Conservation (phyloP, 2,888 invertebrate species). For the Dicyrtoma fusca region DNA sequence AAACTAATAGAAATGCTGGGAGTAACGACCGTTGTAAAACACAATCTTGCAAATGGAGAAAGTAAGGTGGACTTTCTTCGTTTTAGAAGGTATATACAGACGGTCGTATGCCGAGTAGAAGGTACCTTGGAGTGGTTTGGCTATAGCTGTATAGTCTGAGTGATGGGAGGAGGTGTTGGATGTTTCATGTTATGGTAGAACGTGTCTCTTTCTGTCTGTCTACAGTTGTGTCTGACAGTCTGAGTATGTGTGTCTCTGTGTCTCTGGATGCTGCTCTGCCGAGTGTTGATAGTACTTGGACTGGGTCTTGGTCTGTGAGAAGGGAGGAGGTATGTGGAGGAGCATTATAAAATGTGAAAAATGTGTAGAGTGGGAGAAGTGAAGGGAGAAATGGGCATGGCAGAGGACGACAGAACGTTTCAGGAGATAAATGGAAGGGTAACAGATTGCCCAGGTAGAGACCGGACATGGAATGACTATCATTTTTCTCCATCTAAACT, state of each 20-base stretch:
- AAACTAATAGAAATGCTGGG: no score
- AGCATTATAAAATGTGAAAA: conserved; percentile 45
- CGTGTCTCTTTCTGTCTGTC: conserved; percentile 11
- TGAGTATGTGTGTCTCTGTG: background rate
- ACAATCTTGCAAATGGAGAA: conserved; percentile 10
- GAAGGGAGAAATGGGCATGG: conserved; percentile 50
- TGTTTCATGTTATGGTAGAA: no score
- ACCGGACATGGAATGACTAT: conserved; percentile 56
- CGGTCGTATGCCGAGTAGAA: background rate
- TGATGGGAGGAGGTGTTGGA: conserved; percentile 37
- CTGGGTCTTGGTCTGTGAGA: background rate
- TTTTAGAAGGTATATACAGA: background rate
- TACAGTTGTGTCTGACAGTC: conserved; percentile 16
- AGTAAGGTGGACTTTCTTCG: conserved; percentile 16
- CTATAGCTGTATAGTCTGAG: conserved; percentile 38
- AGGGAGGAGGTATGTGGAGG: background rate
- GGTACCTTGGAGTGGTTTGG: background rate
- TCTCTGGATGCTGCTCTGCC: background rate
- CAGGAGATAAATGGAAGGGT: conserved; percentile 56
- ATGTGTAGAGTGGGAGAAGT: conserved; percentile 34
- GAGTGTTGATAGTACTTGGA: background rate
- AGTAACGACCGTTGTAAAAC: background rate
- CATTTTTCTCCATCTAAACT: conserved; percentile 57
- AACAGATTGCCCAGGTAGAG: conserved; percentile 57
- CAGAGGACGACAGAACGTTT: conserved; percentile 51